Evolutionary conservation across 2,113 vertebrate genomes (phyloP).

Genomic region (Xerus inauris): DNA sequence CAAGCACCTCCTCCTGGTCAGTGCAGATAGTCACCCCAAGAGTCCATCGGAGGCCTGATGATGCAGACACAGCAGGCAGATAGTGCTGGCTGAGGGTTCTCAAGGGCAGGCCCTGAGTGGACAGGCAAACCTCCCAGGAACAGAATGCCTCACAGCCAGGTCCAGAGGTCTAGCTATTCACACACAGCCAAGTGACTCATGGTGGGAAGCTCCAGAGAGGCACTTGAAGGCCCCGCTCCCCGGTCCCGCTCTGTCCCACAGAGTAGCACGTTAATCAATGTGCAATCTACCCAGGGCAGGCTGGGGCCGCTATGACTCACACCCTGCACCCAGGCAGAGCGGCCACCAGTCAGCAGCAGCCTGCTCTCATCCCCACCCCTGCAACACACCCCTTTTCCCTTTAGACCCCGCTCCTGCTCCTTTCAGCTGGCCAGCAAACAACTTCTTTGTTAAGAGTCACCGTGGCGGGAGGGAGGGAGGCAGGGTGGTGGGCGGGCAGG

Average conservation of each 20-base stretch:
- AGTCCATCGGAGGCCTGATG: neutral
- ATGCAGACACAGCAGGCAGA: neutral
- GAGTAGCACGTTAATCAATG: neutral
- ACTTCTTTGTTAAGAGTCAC: conserved; percentile 51
- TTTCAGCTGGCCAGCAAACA: conserved; percentile 71
- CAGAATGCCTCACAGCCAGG: neutral
- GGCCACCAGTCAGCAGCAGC: neutral
- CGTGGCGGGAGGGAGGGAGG: conserved; percentile 38
- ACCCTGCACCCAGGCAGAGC: conserved; percentile 6
- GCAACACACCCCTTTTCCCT: conserved; percentile 52
- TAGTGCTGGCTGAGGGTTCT: fast-evolving
- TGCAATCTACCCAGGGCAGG: neutral
- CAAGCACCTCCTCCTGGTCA: neutral
- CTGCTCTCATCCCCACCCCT: conserved; percentile 31
- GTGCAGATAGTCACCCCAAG: neutral
- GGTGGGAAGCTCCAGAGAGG: neutral
- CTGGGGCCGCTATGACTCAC: neutral
- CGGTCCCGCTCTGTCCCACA: neutral
- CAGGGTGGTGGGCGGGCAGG: conserved; percentile 54
- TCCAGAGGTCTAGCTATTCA: neutral
- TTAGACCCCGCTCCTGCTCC: conserved; percentile 22
- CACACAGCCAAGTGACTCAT: neutral
- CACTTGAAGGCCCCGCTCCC: neutral
- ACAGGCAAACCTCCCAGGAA: neutral
- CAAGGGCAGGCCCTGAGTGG: neutral